These are phyloP conservation scores for Hyposmocoma kahamanoa DNA, from an alignment of 1,140 invertebrate genomes.

Conservation along the genomic window DNA sequence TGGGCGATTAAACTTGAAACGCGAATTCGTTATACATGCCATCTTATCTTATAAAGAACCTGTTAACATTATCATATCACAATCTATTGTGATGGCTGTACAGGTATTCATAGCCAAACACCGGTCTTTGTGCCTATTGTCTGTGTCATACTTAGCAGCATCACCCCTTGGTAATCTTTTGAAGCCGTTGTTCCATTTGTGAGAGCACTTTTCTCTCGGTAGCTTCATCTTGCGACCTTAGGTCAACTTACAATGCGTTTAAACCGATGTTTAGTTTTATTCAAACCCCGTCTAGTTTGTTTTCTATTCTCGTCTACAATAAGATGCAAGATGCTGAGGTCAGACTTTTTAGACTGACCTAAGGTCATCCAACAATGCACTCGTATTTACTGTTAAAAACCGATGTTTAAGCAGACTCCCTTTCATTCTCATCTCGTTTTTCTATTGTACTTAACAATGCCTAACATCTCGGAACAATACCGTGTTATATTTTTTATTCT, in stretches of 20 bases:
- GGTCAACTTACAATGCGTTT: slow-evolving; percentile 18
- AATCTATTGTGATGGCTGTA: slow-evolving; percentile 58
- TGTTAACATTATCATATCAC: slow-evolving; percentile 64
- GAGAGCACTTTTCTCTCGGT: slow-evolving; percentile 32
- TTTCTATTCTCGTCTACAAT: background rate
- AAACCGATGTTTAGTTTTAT: background rate
- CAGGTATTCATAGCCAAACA: slow-evolving; percentile 69
- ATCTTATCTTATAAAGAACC: slow-evolving; percentile 68
- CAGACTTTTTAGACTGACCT: slow-evolving; percentile 40
- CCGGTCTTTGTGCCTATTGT: slow-evolving; percentile 63
- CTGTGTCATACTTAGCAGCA: slow-evolving; percentile 64
- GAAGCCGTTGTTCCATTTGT: slow-evolving; percentile 47
- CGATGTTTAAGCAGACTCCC: slow-evolving; percentile 52
- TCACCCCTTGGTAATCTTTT: slow-evolving; percentile 59
- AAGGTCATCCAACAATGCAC: slow-evolving; percentile 46
- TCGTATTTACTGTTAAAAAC: slow-evolving; percentile 52
- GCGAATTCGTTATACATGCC: slow-evolving; percentile 70
- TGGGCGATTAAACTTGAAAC: slow-evolving; percentile 66
- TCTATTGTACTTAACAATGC: slow-evolving; percentile 24
- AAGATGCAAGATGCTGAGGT: slow-evolving; percentile 26
- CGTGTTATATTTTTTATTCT: slow-evolving; percentile 53
- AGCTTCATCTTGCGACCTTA: slow-evolving; percentile 32
- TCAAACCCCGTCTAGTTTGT: background rate
- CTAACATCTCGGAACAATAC: slow-evolving; percentile 42
- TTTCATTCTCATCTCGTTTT: slow-evolving; percentile 18